A percentile compares a stretch with the other conserved stretches of the same genome.
Conservation (phyloP, 2,113 vertebrate genomes). For the Ceratotherium simum region DNA sequence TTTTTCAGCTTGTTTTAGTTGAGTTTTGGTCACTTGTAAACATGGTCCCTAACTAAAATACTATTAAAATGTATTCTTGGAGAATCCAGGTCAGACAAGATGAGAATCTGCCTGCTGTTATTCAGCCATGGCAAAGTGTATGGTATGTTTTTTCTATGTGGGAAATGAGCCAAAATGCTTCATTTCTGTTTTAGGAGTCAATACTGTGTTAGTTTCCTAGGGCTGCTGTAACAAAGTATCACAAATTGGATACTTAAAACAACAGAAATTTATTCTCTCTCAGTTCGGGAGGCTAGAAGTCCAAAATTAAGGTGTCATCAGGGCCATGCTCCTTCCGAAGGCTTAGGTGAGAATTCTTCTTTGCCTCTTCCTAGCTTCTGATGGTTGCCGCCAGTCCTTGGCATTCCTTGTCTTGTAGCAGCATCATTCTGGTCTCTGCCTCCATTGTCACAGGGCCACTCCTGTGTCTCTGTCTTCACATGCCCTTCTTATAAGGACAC, state of each 20-base stretch:
- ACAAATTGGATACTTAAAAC: not conserved
- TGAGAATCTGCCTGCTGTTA: not conserved
- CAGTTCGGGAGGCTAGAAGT: not conserved
- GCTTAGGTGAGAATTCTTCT: not conserved
- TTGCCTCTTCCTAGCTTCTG: not conserved
- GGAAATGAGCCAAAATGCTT: not conserved
- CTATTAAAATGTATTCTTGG: not conserved
- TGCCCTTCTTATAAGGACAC: not conserved
- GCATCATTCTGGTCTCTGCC: not conserved
- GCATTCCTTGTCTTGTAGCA: not conserved
- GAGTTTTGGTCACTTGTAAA: not conserved
- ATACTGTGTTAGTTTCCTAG: not conserved
- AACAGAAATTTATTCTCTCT: not conserved
- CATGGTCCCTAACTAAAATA: not conserved
- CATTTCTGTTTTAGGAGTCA: not conserved
- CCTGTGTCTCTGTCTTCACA: not conserved
- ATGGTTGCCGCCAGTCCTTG: not conserved
- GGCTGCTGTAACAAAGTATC: not conserved
- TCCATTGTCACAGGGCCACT: not conserved
- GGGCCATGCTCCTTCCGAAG: not conserved
- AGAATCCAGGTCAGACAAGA: conserved; percentile 24
- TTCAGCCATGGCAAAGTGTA: not conserved
- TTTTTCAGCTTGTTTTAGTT: not conserved
- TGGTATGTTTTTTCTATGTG: not conserved
- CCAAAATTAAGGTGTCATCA: not conserved